Evolutionary conservation across 1,140 invertebrate genomes (phyloP).

Genomic region (Zaprionus gabonicus): DNA sequence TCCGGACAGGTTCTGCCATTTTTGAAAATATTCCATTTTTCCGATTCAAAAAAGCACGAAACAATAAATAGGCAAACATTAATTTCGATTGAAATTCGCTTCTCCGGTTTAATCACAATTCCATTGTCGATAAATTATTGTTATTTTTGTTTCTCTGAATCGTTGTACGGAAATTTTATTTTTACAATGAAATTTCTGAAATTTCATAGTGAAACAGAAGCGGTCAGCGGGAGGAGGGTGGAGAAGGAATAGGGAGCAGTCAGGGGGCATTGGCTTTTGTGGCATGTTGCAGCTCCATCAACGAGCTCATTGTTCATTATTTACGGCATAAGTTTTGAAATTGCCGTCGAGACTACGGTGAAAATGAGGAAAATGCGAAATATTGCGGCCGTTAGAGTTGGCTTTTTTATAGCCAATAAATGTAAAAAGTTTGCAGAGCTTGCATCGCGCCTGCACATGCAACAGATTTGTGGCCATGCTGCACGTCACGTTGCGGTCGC

Average conservation of each 20-base stretch:
- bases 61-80: neutral
- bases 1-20: neutral
- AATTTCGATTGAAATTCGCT: neutral
- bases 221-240: neutral
- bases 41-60: neutral
- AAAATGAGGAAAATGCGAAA: conserved; percentile 32
- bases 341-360: conserved; percentile 38
- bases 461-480: conserved; percentile 46
- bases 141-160: conserved; percentile 29
- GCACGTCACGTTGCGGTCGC: conserved; percentile 30
- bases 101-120: conserved; percentile 11
- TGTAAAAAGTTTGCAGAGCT: conserved; percentile 50
- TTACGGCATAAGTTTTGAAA: conserved; percentile 61
- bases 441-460: conserved; percentile 45
- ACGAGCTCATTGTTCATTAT: conserved; percentile 27
- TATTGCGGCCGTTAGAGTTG: conserved; percentile 40
- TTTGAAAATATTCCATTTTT: neutral
- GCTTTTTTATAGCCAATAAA: conserved; percentile 74
- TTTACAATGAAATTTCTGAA: conserved; percentile 12
- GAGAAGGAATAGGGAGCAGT: neutral
- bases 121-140: conserved; percentile 13
- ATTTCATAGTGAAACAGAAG: neutral
- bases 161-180: conserved; percentile 16
- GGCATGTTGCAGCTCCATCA: conserved; percentile 25
- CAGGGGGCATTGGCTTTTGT: neutral